Conservation (phyloP, 2,113 vertebrate genomes). For the Muntiacus muntjak region DNA sequence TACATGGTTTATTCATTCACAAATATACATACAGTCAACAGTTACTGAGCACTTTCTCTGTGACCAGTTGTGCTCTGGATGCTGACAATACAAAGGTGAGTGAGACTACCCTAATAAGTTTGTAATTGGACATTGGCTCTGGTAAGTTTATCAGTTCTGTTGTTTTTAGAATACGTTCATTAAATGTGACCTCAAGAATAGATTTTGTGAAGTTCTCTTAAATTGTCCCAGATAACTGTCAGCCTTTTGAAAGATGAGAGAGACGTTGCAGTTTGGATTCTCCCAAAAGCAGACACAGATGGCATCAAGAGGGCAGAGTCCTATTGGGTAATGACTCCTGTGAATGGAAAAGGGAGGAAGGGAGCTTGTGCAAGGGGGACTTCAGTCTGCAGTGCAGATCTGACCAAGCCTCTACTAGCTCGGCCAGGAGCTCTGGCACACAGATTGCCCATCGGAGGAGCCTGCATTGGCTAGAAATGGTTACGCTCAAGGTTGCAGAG, state of each 20-base stretch:
- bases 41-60: not conserved
- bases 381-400: not conserved
- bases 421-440: accelerated
- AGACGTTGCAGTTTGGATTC: not conserved
- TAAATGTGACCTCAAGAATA: not conserved
- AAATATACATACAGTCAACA: not conserved
- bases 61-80: not conserved
- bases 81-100: not conserved
- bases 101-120: not conserved
- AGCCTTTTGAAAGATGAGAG: not conserved
- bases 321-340: not conserved
- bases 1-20: not conserved
- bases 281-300: not conserved
- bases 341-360: not conserved
- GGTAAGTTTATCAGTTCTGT: not conserved
- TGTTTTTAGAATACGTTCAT: not conserved
- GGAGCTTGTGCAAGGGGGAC: not conserved
- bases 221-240: not conserved
- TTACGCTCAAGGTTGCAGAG: not conserved
- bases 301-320: not conserved
- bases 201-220: not conserved
- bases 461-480: not conserved
- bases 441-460: not conserved
- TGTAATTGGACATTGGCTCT: not conserved
- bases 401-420: not conserved